Conservation (phyloP, 2,113 vertebrate genomes). For the Ifrita kowaldi region DNA sequence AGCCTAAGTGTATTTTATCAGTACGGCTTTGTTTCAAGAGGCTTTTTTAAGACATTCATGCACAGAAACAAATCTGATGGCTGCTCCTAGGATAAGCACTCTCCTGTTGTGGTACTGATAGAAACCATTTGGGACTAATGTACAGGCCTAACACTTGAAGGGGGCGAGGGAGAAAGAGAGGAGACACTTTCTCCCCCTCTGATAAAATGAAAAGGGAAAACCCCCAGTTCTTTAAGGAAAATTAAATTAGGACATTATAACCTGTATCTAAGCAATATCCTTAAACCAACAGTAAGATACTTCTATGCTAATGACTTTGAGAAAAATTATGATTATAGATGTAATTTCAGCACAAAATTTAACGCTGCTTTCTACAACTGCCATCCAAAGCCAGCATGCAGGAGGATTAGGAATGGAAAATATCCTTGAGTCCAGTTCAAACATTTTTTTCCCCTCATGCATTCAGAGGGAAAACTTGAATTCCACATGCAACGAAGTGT, state of each 20-base stretch:
- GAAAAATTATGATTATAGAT: not conserved
- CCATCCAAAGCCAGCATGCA: not conserved
- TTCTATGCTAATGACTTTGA: not conserved
- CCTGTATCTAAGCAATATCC: not conserved
- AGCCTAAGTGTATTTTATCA: not conserved
- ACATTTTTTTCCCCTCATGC: not conserved
- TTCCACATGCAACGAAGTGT: not conserved
- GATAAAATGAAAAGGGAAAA: not conserved
- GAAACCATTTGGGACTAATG: not conserved
- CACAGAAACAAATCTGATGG: not conserved
- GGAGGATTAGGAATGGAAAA: not conserved
- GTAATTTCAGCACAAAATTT: not conserved
- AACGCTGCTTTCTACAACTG: not conserved
- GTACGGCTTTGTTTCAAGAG: not conserved
- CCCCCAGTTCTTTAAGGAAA: not conserved
- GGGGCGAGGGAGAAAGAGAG: fast-evolving
- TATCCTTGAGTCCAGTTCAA: not conserved
- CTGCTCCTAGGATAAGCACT: not conserved
- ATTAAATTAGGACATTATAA: not conserved
- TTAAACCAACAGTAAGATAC: not conserved
- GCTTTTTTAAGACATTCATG: not conserved
- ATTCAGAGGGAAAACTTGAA: not conserved
- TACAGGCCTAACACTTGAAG: not conserved
- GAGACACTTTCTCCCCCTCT: fast-evolving
- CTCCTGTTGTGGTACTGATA: not conserved